These are phyloP conservation scores for Valencia hispanica DNA, from an alignment of 2,797 vertebrate species.

Conservation along the genomic window DNA sequence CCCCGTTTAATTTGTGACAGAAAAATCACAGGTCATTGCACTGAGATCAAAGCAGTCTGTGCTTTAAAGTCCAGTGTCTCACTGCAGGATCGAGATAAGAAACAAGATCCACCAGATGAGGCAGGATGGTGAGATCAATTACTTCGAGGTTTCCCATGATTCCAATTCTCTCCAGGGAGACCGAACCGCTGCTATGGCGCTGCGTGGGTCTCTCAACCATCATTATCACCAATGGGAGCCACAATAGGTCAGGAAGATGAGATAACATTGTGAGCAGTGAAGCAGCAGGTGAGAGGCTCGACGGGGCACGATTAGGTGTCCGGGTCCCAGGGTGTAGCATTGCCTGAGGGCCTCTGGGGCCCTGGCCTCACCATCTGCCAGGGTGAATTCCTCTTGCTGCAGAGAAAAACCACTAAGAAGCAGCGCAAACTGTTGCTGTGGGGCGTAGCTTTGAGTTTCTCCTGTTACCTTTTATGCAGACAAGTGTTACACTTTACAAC, in stretches of 20 bases:
- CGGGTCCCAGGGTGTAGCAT: conserved; percentile 86
- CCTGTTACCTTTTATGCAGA: conserved; percentile 66
- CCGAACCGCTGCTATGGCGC: conserved; percentile 49
- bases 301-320: conserved; percentile 82
- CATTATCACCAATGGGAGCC: conserved; percentile 78
- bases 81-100: conserved; percentile 46
- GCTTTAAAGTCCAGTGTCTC: conserved; percentile 42
- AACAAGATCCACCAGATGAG: conserved; percentile 64
- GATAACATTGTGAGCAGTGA: conserved; percentile 80
- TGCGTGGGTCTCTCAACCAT: conserved; percentile 75
- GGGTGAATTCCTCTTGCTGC: conserved; percentile 71
- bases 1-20: conserved; percentile 5
- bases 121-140: conserved; percentile 72
- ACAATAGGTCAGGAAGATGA: conserved; percentile 83
- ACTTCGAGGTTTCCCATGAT: conserved; percentile 79
- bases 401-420: conserved; percentile 44
- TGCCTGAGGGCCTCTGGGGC: conserved; percentile 77
- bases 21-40: neutral
- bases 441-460: conserved; percentile 72
- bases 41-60: conserved; percentile 49
- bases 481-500: conserved; percentile 62
- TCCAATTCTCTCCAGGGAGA: conserved; percentile 73
- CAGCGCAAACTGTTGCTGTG: conserved; percentile 72
- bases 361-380: conserved; percentile 82
- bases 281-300: conserved; percentile 85